Percentiles rank a stretch among this genome's conserved stretches.
Conservation (phyloP, 2,888 invertebrate species). For the Cryptus viduatorius region DNA sequence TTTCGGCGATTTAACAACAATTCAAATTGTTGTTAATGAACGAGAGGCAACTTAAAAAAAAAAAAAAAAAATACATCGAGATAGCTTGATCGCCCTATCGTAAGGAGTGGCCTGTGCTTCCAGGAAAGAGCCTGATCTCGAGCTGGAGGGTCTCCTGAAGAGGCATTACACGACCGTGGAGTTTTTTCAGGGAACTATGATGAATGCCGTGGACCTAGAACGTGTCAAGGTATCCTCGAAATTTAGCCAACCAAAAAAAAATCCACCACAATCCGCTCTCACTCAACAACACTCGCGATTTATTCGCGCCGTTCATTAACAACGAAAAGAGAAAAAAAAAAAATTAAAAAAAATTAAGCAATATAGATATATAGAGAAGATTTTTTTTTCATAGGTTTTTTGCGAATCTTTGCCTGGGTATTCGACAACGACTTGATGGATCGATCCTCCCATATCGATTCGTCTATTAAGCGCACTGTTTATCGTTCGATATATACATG, state of each 20-base stretch:
- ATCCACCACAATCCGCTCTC: conserved; percentile 64
- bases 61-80: conserved; percentile 26
- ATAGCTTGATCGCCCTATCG: conserved; percentile 77
- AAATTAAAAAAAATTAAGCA: background rate
- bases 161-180: conserved; percentile 99
- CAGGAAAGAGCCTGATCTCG: conserved; percentile 99
- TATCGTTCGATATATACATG: conserved; percentile 66
- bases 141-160: conserved; percentile 99
- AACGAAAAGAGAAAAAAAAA: conserved; percentile 25
- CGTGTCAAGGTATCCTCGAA: conserved; percentile 96
- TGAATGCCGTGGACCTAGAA: conserved; percentile 99
- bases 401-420: conserved; percentile 76
- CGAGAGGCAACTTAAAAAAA: conserved; percentile 1
- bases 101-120: conserved; percentile 86
- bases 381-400: conserved; percentile 38
- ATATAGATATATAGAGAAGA: conserved; percentile 4
- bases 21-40: background rate
- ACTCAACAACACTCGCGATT: conserved; percentile 60
- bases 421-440: conserved; percentile 79
- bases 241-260: conserved; percentile 72
- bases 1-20: conserved; percentile 5
- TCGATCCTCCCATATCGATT: conserved; percentile 72
- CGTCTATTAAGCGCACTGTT: conserved; percentile 70
- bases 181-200: conserved; percentile 99
- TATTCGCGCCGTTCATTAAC: conserved; percentile 28